phyloP scores from a whole-genome alignment of 2,888 invertebrate genomes.

The Meganola albula region DNA sequence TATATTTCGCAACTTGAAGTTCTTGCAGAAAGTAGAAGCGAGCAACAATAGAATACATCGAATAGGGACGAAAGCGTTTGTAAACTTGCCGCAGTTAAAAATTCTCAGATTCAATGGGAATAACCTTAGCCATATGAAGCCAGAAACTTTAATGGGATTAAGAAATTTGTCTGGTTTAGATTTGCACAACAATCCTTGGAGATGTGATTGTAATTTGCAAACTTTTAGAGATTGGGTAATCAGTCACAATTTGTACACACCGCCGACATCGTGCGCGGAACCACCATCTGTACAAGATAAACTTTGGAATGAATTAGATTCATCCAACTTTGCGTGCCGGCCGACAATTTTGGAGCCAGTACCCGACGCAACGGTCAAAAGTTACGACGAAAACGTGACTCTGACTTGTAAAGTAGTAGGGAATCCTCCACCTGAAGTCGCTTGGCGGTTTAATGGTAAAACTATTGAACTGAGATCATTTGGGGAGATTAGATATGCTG shows the following conservation, averaged over 20 bases:
- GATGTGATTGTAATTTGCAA: constrained; percentile 91
- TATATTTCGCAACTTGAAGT: constrained; percentile 85
- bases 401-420: constrained; percentile 86
- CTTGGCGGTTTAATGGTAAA: constrained; percentile 83
- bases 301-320: constrained; percentile 85
- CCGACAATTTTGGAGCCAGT: constrained; percentile 85
- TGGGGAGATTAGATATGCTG: constrained; percentile 69
- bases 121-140: constrained; percentile 81
- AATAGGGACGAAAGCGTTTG: constrained; percentile 84
- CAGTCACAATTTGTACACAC: constrained; percentile 84
- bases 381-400: constrained; percentile 83
- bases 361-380: constrained; percentile 78
- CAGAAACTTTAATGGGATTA: constrained; percentile 82
- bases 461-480: constrained; percentile 73
- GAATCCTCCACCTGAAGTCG: constrained; percentile 85
- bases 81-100: constrained; percentile 81
- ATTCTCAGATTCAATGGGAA: constrained; percentile 87
- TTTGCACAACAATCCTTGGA: constrained; percentile 90
- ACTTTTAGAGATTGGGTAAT: constrained; percentile 87
- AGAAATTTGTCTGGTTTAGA: constrained; percentile 84
- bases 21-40: constrained; percentile 86
- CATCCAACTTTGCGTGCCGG: constrained; percentile 88
- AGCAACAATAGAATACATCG: constrained; percentile 85
- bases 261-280: constrained; percentile 84
- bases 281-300: constrained; percentile 82